phyloP scores from a whole-genome alignment of 2,797 vertebrate genomes.

The Heliangelus exortis region DNA sequence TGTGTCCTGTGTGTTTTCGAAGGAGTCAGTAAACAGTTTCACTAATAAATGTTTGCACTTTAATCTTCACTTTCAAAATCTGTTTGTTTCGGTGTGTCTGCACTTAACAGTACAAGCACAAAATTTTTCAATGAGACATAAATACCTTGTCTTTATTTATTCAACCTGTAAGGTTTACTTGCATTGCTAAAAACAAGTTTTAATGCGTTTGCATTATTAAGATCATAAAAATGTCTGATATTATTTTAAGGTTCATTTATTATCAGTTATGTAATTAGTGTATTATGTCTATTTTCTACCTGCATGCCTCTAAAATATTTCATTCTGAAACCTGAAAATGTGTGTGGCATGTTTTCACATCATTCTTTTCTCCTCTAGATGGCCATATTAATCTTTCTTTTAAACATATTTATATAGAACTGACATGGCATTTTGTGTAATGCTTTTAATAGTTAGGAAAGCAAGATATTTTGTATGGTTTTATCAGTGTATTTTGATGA shows the following conservation, averaged over 20 bases:
- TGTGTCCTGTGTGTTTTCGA: not conserved
- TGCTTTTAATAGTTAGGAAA: not conserved
- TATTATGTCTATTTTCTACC: not conserved
- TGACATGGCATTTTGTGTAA: not conserved
- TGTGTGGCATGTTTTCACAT: conserved; percentile 44
- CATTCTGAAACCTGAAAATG: not conserved
- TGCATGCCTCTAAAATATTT: not conserved
- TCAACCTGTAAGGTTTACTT: not conserved
- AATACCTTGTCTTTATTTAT: not conserved
- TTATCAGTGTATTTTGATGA: not conserved
- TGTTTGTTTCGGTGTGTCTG: not conserved
- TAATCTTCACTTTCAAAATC: not conserved
- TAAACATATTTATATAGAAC: not conserved
- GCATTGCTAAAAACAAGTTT: not conserved
- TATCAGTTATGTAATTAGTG: not conserved
- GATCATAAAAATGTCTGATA: not conserved
- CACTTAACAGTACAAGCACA: not conserved
- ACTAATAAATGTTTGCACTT: not conserved
- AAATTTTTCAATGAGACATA: not conserved
- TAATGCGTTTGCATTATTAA: not conserved
- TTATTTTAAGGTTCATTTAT: not conserved
- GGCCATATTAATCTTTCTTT: conserved; percentile 78
- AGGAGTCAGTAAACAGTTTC: not conserved
- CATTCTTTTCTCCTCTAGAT: conserved; percentile 79
- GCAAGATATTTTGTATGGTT: not conserved